Evolutionary conservation across 2,888 invertebrate genomes (phyloP).

Genomic region (Mechanitis mazaeus): DNA sequence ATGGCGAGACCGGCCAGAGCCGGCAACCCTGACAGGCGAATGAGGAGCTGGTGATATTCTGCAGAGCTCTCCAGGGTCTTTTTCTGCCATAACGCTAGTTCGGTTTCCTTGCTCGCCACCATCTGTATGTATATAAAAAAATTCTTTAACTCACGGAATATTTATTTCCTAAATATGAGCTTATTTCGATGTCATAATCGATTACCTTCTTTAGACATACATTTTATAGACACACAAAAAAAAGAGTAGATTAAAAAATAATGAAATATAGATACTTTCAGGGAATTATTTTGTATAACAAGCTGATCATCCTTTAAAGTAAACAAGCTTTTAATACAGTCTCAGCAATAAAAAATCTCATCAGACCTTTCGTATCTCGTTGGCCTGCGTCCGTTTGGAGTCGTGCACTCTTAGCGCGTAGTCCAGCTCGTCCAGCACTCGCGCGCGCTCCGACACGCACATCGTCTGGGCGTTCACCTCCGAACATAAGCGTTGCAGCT

Average conservation of each 20-base stretch:
- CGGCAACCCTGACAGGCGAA: constrained; percentile 53
- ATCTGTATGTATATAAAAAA: constrained; percentile 39
- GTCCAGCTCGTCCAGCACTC: constrained; percentile 56
- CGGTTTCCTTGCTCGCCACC: constrained; percentile 55
- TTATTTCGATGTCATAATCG: too few relatives aligned
- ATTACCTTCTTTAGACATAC: too few relatives aligned
- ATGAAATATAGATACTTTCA: too few relatives aligned
- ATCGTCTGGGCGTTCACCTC: constrained; percentile 50
- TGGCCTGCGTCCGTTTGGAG: constrained; percentile 54
- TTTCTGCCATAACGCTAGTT: constrained; percentile 64
- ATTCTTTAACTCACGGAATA: background rate
- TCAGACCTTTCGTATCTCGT: constrained; percentile 38
- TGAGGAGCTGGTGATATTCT: constrained; percentile 61
- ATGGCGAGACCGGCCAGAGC: constrained; percentile 48
- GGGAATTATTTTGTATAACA: too few relatives aligned
- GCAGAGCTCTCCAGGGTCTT: constrained; percentile 57
- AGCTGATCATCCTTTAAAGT: too few relatives aligned
- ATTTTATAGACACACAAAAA: too few relatives aligned
- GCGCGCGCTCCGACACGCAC: constrained; percentile 48
- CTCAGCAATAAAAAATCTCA: too few relatives aligned
- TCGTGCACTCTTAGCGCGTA: constrained; percentile 55
- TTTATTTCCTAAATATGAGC: too few relatives aligned
- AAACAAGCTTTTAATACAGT: too few relatives aligned
- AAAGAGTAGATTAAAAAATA: too few relatives aligned
- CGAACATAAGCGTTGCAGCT: constrained; percentile 41